Base-by-base conservation (phyloP, 2,113 vertebrate species). In the Penelope pileata region DNA sequence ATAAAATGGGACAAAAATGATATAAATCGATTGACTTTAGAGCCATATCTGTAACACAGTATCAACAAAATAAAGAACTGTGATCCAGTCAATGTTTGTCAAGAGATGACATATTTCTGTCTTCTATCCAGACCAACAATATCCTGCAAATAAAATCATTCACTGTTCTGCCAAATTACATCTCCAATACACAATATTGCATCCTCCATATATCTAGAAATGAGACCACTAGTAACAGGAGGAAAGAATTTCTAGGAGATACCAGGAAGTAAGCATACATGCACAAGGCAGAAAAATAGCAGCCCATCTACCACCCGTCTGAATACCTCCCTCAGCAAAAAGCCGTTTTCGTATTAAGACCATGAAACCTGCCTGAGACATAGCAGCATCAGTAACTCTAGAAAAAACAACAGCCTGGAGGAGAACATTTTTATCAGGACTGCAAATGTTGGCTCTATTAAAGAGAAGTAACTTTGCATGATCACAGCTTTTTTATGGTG, bases 381-480 rank as follows among this genome's bases (percentile, higher is more conserved):
- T 0, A 4, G 74, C 36, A 75, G 90, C 56, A 72, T 47, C 5
- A 68, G 42, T 11, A 77, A 58, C n/a, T 50, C 42, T 45, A 45
- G 24, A 91, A 76, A 53, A 93, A 94, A 74, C n/a, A 86, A 74
- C 38, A 91, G 56, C 66, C 78, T 1, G 1, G 16, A 70, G 60
- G 6, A 74, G 24, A 84, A 83, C 12, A 24, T 24, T 91, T 88
- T 83, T 76, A 80, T 91, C 76, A 88, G 60, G 59, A 34, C 36
- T 29, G 22, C 48, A 80, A 70, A 80, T 54, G 19, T 15, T 78
- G n/a, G 21, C 14, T 30, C 1, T 62, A 22, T 43, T 42, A 86
- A 81, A 4, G 5, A 40, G 83, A 88, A 50, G 47, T 18, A 80
- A 56, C 27, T 69, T 88, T 66, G 60, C 45, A 54, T 91, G 73